Evolutionary conservation across 2,797 vertebrate species (phyloP).

Genomic region (Arnoldichthys spilopterus): DNA sequence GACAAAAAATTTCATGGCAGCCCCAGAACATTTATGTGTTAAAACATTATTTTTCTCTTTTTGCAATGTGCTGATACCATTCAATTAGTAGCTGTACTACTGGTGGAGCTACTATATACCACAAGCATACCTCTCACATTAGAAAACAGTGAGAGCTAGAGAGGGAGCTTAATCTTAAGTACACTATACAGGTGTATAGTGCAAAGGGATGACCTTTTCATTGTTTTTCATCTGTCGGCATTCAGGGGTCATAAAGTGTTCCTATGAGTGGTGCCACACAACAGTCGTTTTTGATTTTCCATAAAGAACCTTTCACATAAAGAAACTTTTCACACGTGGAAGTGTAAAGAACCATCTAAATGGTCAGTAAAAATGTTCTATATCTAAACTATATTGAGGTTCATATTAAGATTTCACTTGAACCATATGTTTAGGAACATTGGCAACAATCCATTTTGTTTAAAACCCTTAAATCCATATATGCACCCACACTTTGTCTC

Average conservation of each 20-base stretch:
- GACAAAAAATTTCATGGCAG: no score
- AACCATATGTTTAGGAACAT: no score
- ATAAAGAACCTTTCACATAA: no score
- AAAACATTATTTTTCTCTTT: no score
- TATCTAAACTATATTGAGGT: no score
- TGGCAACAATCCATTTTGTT: no score
- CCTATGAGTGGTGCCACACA: not conserved
- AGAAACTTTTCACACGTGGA: no score
- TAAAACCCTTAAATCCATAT: no score
- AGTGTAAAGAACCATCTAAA: not conserved
- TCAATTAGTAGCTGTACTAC: not conserved
- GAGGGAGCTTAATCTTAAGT: not conserved
- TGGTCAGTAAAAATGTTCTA: not conserved
- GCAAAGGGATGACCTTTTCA: not conserved
- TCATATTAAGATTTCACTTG: no score
- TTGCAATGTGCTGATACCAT: not conserved
- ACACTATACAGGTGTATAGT: no score
- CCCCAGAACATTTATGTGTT: no score
- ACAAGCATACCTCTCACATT: conserved; percentile 1
- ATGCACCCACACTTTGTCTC: no score
- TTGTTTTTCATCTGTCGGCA: not conserved
- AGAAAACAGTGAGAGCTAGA: not conserved
- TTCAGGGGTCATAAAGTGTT: not conserved
- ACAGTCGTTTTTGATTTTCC: not conserved
- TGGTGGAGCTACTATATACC: not conserved